Conservation (phyloP, 2,888 invertebrate genomes). For the Pachydiplax longipennis region DNA sequence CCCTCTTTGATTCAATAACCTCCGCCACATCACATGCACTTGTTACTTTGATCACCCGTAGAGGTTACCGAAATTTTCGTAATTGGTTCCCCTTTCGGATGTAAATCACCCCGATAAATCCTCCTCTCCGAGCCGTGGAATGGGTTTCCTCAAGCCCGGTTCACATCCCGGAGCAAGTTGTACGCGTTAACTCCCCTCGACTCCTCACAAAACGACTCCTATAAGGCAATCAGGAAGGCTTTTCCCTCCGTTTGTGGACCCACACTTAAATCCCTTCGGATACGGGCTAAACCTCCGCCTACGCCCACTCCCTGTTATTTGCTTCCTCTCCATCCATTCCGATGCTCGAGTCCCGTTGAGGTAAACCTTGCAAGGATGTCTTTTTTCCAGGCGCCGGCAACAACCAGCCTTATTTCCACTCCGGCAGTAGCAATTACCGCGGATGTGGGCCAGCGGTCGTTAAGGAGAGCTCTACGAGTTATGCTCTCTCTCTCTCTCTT, state of each 20-base stretch:
- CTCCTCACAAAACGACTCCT: background rate
- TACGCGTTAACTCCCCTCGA: background rate
- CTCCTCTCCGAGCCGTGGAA: background rate
- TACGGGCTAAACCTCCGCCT: background rate
- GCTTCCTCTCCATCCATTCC: background rate
- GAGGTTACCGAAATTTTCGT: background rate
- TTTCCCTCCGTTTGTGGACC: background rate
- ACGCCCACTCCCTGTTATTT: background rate
- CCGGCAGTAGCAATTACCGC: constrained; percentile 25
- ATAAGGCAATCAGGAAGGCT: background rate
- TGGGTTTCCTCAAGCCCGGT: background rate
- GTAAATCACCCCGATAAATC: constrained; percentile 17
- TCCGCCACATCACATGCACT: background rate
- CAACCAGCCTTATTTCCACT: background rate
- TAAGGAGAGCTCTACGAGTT: background rate
- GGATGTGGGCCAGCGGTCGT: constrained; percentile 36
- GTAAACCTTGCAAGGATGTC: background rate
- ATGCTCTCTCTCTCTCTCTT: background rate
- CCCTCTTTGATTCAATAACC: background rate
- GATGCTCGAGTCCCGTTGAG: background rate
- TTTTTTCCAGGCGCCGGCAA: constrained; percentile 7
- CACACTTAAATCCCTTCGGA: background rate
- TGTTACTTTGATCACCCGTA: background rate
- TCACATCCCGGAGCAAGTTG: background rate
- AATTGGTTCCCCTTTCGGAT: background rate